phyloP scores from a whole-genome alignment of 2,888 invertebrate genomes.

The Nebria salina region DNA sequence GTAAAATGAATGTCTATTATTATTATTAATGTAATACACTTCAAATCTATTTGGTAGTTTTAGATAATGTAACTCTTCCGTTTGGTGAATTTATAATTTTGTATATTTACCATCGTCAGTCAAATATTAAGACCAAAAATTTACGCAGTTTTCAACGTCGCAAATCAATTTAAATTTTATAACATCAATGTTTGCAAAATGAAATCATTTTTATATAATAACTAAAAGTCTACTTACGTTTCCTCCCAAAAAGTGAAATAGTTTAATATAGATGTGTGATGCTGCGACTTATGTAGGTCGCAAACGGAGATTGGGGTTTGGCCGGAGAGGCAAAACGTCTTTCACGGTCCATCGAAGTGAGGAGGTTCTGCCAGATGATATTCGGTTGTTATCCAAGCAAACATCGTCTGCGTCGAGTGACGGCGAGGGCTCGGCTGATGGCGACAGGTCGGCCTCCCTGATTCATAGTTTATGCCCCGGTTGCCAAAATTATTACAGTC shows the following conservation, averaged over 20 bases:
- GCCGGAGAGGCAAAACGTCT: conserved; percentile 94
- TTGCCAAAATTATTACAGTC: not conserved
- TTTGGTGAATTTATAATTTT: conserved; percentile 11
- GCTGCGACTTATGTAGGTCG: conserved; percentile 73
- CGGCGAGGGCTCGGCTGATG: conserved; percentile 84
- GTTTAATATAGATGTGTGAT: conserved; percentile 30
- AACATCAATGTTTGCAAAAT: no score
- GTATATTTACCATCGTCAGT: not conserved
- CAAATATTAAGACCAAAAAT: no score
- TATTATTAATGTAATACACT: conserved; percentile 34
- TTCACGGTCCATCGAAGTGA: conserved; percentile 98
- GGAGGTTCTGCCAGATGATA: conserved; percentile 93
- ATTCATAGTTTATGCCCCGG: not conserved
- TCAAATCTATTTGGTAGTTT: conserved; percentile 39
- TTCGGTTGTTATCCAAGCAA: conserved; percentile 71
- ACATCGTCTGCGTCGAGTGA: conserved; percentile 95
- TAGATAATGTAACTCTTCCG: conserved; percentile 26
- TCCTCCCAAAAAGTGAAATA: not conserved
- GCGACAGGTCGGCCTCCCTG: conserved; percentile 75
- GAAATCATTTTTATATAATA: no score
- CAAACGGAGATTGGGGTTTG: conserved; percentile 94
- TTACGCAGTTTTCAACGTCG: no score
- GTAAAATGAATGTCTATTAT: conserved; percentile 41
- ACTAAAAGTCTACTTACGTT: no score
- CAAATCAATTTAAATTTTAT: no score